Conservation (phyloP, 1,140 invertebrate species). For the Drosophila orena region DNA sequence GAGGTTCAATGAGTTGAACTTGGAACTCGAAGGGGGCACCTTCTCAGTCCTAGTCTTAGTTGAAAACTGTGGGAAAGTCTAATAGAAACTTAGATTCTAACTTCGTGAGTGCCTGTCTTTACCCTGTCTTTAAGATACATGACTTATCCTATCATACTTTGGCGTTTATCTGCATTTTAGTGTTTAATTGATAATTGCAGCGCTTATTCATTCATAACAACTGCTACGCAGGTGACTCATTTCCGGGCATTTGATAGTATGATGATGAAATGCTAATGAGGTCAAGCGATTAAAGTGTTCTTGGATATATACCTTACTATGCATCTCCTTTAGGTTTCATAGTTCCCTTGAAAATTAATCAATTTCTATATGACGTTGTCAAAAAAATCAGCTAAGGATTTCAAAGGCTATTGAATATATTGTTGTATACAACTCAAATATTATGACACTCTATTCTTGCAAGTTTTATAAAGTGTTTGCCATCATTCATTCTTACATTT, state of each 20-base stretch:
- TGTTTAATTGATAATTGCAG: slow-evolving; percentile 70
- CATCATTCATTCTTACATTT: too few species aligned
- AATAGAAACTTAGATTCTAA: background rate
- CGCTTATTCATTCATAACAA: slow-evolving; percentile 57
- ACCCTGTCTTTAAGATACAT: slow-evolving; percentile 1
- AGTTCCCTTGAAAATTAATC: too few species aligned
- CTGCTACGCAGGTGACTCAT: slow-evolving; percentile 49
- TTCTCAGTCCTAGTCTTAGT: background rate
- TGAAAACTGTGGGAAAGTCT: slow-evolving; percentile 5
- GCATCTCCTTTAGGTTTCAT: too few species aligned
- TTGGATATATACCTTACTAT: too few species aligned
- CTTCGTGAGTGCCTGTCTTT: background rate
- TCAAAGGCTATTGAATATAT: too few species aligned
- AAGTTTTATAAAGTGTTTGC: too few species aligned
- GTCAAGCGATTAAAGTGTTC: background rate
- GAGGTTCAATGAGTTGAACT: slow-evolving; percentile 60
- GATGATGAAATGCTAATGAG: slow-evolving; percentile 43
- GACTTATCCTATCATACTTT: slow-evolving; percentile 29
- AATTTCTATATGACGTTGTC: too few species aligned
- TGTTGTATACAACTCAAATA: too few species aligned
- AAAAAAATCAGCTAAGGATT: too few species aligned
- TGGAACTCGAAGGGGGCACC: background rate
- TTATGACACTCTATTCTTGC: too few species aligned
- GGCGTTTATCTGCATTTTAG: slow-evolving; percentile 43
- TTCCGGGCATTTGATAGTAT: slow-evolving; percentile 49